Evolutionary conservation across 1,140 invertebrate genomes (phyloP).

Genomic region (Reticulitermes speratus): DNA sequence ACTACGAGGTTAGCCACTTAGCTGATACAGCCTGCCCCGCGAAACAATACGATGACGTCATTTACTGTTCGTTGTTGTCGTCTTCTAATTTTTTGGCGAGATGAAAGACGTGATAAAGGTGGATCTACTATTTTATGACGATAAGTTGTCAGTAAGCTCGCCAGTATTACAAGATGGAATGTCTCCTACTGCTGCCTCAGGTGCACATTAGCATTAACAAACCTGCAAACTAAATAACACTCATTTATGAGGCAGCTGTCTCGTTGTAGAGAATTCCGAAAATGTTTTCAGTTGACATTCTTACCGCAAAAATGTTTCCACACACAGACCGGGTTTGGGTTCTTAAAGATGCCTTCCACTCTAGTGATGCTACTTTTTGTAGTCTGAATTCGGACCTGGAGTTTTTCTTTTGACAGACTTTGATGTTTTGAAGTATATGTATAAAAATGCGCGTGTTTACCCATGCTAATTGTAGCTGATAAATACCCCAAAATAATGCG

Average conservation of each 20-base stretch:
- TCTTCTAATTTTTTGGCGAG: not conserved
- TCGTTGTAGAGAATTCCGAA: slow-evolving; percentile 2
- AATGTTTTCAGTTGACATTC: not conserved
- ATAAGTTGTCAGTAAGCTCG: not conserved
- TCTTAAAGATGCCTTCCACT: not conserved
- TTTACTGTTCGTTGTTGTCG: not conserved
- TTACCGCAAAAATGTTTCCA: not conserved
- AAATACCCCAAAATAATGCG: too few relatives aligned
- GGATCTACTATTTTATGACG: not conserved
- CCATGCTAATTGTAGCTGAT: too few relatives aligned
- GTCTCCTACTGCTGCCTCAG: not conserved
- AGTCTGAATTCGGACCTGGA: too few relatives aligned
- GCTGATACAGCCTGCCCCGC: not conserved
- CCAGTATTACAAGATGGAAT: not conserved
- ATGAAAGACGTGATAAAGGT: not conserved
- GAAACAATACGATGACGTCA: slow-evolving; percentile 5
- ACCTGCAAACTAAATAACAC: not conserved
- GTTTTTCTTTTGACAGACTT: too few relatives aligned
- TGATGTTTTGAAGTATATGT: too few relatives aligned
- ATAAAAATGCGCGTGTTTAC: too few relatives aligned
- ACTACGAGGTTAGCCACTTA: slow-evolving; percentile 7
- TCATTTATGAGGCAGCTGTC: not conserved
- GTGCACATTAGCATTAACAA: not conserved
- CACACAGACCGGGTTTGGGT: not conserved
- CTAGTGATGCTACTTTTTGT: too few relatives aligned